phyloP scores from a whole-genome alignment of 1,140 invertebrate genomes.

The Ips typographus region DNA sequence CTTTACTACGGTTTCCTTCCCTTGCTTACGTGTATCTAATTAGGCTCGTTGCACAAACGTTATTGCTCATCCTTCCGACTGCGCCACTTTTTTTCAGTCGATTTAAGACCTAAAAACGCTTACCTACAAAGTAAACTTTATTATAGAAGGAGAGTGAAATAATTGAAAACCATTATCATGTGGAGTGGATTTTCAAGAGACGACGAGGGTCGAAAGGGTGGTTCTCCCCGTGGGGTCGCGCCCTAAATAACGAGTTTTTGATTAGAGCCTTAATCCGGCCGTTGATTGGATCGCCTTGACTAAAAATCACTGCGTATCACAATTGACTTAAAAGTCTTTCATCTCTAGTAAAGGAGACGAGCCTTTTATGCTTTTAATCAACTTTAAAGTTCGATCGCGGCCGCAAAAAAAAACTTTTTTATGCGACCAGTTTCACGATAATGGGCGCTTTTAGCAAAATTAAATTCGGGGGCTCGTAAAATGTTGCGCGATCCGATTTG shows the following conservation, averaged over 20 bases:
- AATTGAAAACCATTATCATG: constrained; percentile 27
- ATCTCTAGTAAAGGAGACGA: constrained; percentile 5
- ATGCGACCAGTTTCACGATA: constrained; percentile 18
- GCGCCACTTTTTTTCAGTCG: not conserved
- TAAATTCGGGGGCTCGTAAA: constrained; percentile 23
- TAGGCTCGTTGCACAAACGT: not conserved
- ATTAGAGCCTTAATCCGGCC: constrained; percentile 22
- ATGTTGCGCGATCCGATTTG: constrained; percentile 16
- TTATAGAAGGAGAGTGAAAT: not conserved
- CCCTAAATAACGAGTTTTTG: constrained; percentile 30
- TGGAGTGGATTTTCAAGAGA: constrained; percentile 21
- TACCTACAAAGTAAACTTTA: not conserved
- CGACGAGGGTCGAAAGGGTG: constrained; percentile 1
- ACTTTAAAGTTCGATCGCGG: constrained; percentile 29
- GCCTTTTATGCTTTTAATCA: constrained; percentile 31
- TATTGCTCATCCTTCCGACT: not conserved
- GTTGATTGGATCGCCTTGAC: constrained; percentile 29
- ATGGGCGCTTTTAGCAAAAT: constrained; percentile 27
- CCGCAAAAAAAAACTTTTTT: constrained; percentile 24
- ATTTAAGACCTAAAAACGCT: not conserved
- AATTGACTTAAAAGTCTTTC: constrained; percentile 26
- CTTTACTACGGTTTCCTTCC: constrained; percentile 22
- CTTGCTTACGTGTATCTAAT: constrained; percentile 6
- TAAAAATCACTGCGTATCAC: constrained; percentile 27
- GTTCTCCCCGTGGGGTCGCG: constrained; percentile 10